A percentile compares a stretch with the other conserved stretches of the same genome.
Conservation (phyloP, 2,888 invertebrate genomes). For the Urechis unicinctus region DNA sequence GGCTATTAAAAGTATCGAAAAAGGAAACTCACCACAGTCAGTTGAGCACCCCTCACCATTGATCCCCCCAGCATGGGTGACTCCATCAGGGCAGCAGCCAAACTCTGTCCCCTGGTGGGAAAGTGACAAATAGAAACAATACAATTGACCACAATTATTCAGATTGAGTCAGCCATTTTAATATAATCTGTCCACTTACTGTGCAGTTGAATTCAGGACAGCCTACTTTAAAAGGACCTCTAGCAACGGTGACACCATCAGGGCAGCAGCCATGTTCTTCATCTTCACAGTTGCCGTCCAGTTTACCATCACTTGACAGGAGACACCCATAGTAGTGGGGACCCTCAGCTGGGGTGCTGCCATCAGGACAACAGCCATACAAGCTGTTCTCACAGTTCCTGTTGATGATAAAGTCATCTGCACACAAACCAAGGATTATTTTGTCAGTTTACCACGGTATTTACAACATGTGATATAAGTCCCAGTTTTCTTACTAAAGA, state of each 20-base stretch:
- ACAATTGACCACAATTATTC: background rate
- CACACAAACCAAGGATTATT: background rate
- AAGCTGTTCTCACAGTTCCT: conserved; percentile 28
- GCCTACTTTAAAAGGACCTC: conserved; percentile 65
- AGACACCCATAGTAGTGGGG: conserved; percentile 56
- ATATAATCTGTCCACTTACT: conserved; percentile 8
- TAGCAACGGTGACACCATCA: conserved; percentile 74
- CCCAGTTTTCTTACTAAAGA: too few relatives aligned
- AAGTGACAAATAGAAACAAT: background rate
- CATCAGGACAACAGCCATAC: conserved; percentile 59
- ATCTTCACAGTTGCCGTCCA: conserved; percentile 46
- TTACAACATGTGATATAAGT: too few relatives aligned
- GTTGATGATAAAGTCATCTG: conserved; percentile 11
- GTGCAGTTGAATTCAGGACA: conserved; percentile 58
- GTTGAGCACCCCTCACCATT: background rate
- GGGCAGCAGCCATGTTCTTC: conserved; percentile 85
- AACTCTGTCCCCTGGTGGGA: conserved; percentile 58
- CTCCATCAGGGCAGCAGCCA: conserved; percentile 70
- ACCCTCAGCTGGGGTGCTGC: conserved; percentile 79
- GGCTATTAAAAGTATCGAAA: too few relatives aligned
- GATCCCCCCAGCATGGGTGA: conserved; percentile 62
- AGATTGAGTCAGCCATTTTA: background rate
- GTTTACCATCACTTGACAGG: conserved; percentile 11
- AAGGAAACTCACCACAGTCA: background rate
- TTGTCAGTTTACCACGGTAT: background rate